These are phyloP conservation scores for Catotricha subobsoleta DNA, from an alignment of 2,888 invertebrate species.

Conservation along the genomic window DNA sequence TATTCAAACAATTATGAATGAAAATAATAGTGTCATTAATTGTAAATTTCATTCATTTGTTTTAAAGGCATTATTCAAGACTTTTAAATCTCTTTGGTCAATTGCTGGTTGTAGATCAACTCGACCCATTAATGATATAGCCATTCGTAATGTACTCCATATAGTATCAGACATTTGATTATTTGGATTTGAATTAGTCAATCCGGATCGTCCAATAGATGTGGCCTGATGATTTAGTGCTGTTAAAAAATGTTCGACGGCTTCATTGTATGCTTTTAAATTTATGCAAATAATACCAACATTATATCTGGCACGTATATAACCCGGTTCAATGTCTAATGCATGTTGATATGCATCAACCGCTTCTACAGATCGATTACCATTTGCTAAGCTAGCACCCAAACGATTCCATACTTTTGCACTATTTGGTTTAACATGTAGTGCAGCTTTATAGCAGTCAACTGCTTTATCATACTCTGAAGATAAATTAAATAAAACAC, in stretches of 20 bases:
- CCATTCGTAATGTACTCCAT: conserved; percentile 85
- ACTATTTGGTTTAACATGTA: conserved; percentile 59
- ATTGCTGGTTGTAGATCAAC: conserved; percentile 42
- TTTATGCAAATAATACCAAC: conserved; percentile 97
- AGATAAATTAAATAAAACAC: conserved; percentile 86
- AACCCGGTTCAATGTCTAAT: conserved; percentile 80
- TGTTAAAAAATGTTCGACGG: conserved; percentile 85
- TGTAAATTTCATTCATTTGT: conserved; percentile 4
- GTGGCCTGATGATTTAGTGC: conserved; percentile 82
- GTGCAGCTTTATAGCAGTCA: conserved; percentile 84
- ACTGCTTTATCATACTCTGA: conserved; percentile 91
- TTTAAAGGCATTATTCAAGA: conserved; percentile 38
- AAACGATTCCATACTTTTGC: conserved; percentile 91
- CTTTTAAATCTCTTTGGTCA: conserved; percentile 40
- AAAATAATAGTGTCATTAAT: too few relatives aligned
- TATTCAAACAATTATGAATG: too few relatives aligned
- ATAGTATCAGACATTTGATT: conserved; percentile 74
- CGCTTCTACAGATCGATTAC: conserved; percentile 85
- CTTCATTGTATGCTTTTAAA: conserved; percentile 83
- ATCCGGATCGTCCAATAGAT: conserved; percentile 28
- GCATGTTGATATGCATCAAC: conserved; percentile 90
- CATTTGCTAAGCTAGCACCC: conserved; percentile 94
- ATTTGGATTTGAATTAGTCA: conserved; percentile 24
- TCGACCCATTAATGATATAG: conserved; percentile 61
- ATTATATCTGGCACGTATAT: conserved; percentile 91